phyloP scores from a whole-genome alignment of 1,140 invertebrate genomes.

The Octopus sinensis region DNA sequence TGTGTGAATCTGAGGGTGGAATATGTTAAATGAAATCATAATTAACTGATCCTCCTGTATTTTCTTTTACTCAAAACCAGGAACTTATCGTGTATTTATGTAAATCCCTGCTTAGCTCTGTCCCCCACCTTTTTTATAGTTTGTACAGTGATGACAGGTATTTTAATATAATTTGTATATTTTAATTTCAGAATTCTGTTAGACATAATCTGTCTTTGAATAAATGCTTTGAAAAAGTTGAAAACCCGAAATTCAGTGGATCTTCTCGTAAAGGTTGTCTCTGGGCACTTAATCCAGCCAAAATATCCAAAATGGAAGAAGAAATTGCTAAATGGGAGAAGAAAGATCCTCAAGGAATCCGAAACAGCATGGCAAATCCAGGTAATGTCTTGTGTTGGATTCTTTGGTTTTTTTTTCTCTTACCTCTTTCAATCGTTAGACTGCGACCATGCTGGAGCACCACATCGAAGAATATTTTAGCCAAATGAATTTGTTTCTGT shows the following conservation, averaged over 20 bases:
- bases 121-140: neutral
- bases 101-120: too few species aligned
- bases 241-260: slow-evolving; percentile 69
- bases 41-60: too few species aligned
- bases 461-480: neutral
- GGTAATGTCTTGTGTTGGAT: slow-evolving; percentile 56
- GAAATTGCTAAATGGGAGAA: slow-evolving; percentile 94
- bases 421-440: neutral
- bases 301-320: slow-evolving; percentile 93
- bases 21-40: too few species aligned
- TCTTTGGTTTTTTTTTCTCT: neutral
- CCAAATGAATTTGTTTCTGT: neutral
- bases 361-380: slow-evolving; percentile 86
- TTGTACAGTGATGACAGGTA: too few species aligned
- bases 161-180: slow-evolving; percentile 9
- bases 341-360: slow-evolving; percentile 77
- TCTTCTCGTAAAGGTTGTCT: slow-evolving; percentile 71
- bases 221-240: slow-evolving; percentile 97
- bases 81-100: too few species aligned
- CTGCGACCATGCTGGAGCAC: too few species aligned
- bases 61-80: too few species aligned
- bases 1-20: too few species aligned
- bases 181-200: slow-evolving; percentile 73
- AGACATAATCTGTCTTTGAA: slow-evolving; percentile 92
- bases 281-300: slow-evolving; percentile 94